Evolutionary conservation across 1,140 invertebrate genomes (phyloP).

Genomic region (Dendroctonus ponderosae): DNA sequence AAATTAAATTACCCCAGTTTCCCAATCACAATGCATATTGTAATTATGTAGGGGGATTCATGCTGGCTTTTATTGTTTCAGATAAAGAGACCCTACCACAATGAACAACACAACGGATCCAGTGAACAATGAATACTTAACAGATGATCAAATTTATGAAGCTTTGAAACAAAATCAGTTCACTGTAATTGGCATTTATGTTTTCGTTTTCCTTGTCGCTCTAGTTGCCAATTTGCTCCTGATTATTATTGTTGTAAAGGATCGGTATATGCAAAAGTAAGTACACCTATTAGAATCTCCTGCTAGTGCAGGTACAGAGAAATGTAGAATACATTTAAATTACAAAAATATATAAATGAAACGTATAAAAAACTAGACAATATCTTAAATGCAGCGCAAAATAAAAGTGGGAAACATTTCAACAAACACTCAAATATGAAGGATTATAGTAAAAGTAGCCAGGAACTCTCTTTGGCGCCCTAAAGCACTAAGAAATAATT

Average conservation of each 20-base stretch:
- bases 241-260: slow-evolving; percentile 66
- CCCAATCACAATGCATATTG: too few species aligned
- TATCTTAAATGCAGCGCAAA: too few species aligned
- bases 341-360: too few species aligned
- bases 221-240: slow-evolving; percentile 63
- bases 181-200: slow-evolving; percentile 60
- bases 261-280: slow-evolving; percentile 68
- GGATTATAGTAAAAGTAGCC: too few species aligned
- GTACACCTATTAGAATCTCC: slow-evolving; percentile 35
- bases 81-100: not conserved
- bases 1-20: too few species aligned
- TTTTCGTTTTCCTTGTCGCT: slow-evolving; percentile 60
- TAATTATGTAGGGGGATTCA: too few species aligned
- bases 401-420: too few species aligned
- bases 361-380: too few species aligned
- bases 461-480: too few species aligned
- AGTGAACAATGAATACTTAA: not conserved
- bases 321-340: not conserved
- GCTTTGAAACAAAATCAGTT: slow-evolving; percentile 26
- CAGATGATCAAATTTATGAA: slow-evolving; percentile 9
- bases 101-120: not conserved
- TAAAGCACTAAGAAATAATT: too few species aligned
- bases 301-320: not conserved
- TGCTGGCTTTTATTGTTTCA: not conserved
- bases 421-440: too few species aligned